Conservation (phyloP, 30 jellyfish, hydroid and myxozoan genomes). For the Chrysaora quinquecirrha region DNA sequence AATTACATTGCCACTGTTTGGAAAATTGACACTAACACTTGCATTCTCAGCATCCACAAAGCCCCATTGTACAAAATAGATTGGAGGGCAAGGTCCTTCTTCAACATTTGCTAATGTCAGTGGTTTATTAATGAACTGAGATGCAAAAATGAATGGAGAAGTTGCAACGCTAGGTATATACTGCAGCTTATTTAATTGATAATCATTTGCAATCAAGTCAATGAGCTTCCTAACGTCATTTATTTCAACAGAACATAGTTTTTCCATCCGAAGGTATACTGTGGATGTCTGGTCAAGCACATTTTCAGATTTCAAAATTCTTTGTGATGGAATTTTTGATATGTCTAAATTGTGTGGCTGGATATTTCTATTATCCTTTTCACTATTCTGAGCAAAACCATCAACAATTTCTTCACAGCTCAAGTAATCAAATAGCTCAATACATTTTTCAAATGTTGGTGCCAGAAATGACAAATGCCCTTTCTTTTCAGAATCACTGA, state of each 20-base stretch:
- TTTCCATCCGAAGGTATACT: background rate
- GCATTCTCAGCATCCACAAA: background rate
- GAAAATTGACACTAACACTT: background rate
- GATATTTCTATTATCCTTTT: background rate
- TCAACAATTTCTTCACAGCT: slow-evolving; percentile 31
- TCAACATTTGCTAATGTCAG: background rate
- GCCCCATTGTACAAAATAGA: background rate
- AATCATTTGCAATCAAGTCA: background rate
- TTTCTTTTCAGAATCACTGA: background rate
- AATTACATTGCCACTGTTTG: background rate
- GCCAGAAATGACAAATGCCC: slow-evolving; percentile 1
- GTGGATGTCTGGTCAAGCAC: background rate
- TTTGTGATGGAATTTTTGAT: slow-evolving; percentile 10
- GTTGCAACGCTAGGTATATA: slow-evolving; percentile 3
- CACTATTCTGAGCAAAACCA: slow-evolving; percentile 34
- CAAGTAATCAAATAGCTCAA: slow-evolving; percentile 14
- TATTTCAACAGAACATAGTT: background rate
- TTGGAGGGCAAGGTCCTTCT: background rate
- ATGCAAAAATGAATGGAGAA: background rate
- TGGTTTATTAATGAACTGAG: background rate
- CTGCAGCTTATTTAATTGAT: background rate
- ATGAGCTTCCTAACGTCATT: background rate
- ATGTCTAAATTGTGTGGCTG: background rate
- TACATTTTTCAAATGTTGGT: slow-evolving; percentile 1
- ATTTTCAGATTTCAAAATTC: background rate